phyloP scores from a whole-genome alignment of 2,888 invertebrate species.

The Eristalis intricaria region DNA sequence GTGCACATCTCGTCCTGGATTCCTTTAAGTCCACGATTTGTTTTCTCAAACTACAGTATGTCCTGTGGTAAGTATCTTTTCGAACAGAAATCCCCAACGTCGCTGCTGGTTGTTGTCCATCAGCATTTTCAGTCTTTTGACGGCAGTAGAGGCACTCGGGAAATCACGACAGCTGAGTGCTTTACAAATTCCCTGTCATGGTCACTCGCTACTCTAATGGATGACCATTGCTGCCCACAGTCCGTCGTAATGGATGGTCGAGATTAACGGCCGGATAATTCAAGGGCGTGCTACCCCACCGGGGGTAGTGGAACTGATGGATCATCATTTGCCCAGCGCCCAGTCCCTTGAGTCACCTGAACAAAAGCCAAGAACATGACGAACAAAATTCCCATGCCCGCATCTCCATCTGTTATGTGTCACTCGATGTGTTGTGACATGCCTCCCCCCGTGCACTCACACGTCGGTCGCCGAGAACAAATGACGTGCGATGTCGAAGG shows the following conservation, averaged over 20 bases:
- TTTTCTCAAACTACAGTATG: no score
- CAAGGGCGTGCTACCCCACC: constrained; percentile 6
- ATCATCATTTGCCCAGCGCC: background rate
- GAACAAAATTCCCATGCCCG: background rate
- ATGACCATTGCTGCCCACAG: background rate
- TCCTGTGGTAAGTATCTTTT: no score
- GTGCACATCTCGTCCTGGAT: no score
- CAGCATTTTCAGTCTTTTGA: background rate
- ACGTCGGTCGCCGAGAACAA: constrained; percentile 25
- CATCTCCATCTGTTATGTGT: background rate
- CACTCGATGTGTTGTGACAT: background rate
- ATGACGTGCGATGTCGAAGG: constrained; percentile 53
- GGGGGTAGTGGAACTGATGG: constrained; percentile 1
- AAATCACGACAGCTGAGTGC: background rate
- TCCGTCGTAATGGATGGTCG: constrained; percentile 5
- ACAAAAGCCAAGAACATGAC: constrained; percentile 9
- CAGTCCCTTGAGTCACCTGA: constrained; percentile 4
- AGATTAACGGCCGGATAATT: constrained; percentile 23
- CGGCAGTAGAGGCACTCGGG: background rate
- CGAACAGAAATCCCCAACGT: background rate
- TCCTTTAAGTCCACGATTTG: no score
- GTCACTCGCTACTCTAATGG: constrained; percentile 1
- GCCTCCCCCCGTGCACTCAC: constrained; percentile 8
- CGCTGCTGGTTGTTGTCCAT: background rate
- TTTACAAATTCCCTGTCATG: constrained; percentile 1